These are phyloP conservation scores for Siphlonurus alternatus DNA, from an alignment of 2,888 invertebrate species.

Conservation along the genomic window DNA sequence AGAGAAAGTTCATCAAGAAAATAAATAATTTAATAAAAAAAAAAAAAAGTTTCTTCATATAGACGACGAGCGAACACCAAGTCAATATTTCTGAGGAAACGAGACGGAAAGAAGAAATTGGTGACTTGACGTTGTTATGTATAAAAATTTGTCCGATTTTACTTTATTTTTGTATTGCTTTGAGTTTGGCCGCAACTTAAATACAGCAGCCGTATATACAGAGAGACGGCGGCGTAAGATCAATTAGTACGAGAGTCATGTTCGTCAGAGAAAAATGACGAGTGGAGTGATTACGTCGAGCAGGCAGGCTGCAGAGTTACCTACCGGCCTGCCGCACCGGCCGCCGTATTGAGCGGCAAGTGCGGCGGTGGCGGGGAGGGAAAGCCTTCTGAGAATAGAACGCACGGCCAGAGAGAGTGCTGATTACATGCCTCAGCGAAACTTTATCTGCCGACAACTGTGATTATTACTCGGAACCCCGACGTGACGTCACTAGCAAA, in stretches of 20 bases:
- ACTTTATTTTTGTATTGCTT: not conserved
- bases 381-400: not conserved
- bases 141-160: not conserved
- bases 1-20: too few relatives aligned
- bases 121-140: too few relatives aligned
- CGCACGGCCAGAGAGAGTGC: not conserved
- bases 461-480: not conserved
- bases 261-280: not conserved
- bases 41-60: too few relatives aligned
- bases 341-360: not conserved
- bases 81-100: too few relatives aligned
- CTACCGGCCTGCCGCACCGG: not conserved
- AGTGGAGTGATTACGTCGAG: not conserved
- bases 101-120: too few relatives aligned
- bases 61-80: too few relatives aligned
- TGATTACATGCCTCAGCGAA: not conserved
- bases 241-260: not conserved
- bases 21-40: too few relatives aligned
- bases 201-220: not conserved
- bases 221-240: not conserved
- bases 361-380: not conserved
- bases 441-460: not conserved
- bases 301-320: not conserved
- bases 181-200: not conserved
- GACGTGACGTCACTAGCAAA: not conserved